Evolutionary conservation across 2,113 vertebrate species (phyloP), one percentile per base, ranked within the genome.

Genomic region (Hucho hucho): DNA sequence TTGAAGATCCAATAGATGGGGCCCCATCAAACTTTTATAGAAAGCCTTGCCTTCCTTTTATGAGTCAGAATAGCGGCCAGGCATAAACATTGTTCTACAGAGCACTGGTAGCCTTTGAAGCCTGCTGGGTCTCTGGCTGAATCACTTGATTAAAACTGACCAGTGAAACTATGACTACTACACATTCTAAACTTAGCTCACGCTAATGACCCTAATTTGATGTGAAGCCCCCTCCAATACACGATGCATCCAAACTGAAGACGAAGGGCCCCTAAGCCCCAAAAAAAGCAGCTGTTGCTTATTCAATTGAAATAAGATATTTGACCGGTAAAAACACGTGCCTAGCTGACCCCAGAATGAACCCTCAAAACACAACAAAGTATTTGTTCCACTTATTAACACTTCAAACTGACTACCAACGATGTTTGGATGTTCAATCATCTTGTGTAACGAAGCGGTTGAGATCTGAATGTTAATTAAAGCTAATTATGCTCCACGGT

Each of bases 91-190:
- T 56, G 20, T 16, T 64, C 58, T 32, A 75, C 71, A 73, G 26
- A 75, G 58, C 37, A 1, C 25, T 16, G 11, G 47, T 64, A 79
- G 76, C 56, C 63, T 64, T 75, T 68, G 46, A 22, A 5, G 12
- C n/a, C 20, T 12, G 16, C 14, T 53, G 49, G 13, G 49, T 53
- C 73, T 79, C 47, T 74, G 43, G 68, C 79, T 74, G 82, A 83
- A 70, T 79, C 75, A 82, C 13, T 28, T 64, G 69, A 72, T 65
- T 47, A 71, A 61, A 66, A 69, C 72, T 68, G 53, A 74, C 69
- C 65, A 70, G 47, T 25, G 14, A 65, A 65, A 65, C 1, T 14
- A 65, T 26, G 11, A 14, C 25, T 32, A 32, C 32, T 32, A 32
- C 20, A 64, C 22, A 2, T 13, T 65, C 25, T 65, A 29, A 28